Conservation (phyloP, 2,888 invertebrate species). For the Folsomia candida region DNA sequence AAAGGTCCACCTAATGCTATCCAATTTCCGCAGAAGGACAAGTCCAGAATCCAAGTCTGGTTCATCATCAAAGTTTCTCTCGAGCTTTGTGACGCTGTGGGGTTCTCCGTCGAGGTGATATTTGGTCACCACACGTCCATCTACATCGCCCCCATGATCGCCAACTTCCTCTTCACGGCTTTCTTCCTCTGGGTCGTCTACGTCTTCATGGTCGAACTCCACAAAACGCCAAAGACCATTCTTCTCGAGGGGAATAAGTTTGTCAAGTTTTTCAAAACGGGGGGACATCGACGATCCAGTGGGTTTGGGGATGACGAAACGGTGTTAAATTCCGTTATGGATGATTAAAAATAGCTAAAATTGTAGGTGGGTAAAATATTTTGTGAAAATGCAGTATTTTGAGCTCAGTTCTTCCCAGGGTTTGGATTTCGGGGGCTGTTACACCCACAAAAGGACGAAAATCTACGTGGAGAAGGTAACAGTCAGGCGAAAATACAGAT, state of each 20-base stretch:
- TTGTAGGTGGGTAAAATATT: too few species aligned
- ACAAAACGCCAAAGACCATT: neutral
- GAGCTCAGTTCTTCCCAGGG: too few species aligned
- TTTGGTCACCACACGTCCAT: neutral
- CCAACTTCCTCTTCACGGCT: neutral
- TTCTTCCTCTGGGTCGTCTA: slow-evolving; percentile 4
- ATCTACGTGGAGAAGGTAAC: too few species aligned
- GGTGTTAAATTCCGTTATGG: neutral
- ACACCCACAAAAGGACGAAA: too few species aligned
- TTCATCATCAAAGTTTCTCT: neutral
- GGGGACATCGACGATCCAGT: neutral
- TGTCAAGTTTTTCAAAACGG: neutral
- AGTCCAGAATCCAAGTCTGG: neutral
- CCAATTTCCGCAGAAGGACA: slow-evolving; percentile 8
- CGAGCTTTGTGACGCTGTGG: slow-evolving; percentile 9
- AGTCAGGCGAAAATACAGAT: too few species aligned
- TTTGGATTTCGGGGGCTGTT: too few species aligned
- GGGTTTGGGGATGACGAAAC: neutral
- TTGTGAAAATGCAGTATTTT: too few species aligned
- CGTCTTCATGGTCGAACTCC: neutral
- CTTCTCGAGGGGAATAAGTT: neutral
- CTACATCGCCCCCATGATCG: neutral
- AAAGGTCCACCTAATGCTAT: too few species aligned
- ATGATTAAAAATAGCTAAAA: too few species aligned
- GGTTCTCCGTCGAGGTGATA: neutral